Base-by-base conservation (phyloP, 2,113 vertebrate genomes). In the Ameiurus melas region DNA sequence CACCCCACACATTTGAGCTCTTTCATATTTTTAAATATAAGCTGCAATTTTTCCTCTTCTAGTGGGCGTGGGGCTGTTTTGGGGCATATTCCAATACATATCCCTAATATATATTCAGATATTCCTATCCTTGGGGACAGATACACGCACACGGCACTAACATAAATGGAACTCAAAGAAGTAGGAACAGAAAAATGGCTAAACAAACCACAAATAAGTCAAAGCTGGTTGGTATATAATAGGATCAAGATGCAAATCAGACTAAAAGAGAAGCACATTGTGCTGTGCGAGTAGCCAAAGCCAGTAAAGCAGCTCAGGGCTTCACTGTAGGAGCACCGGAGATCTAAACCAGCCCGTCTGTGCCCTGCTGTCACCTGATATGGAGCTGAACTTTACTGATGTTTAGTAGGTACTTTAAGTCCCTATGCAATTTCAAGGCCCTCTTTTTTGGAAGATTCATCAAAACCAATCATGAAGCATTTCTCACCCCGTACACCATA, bases 261-360 rank as follows among this genome's bases (percentile, higher is more conserved):
- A 90, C 83, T 70, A 89, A 84, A 71, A 73, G 77, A 88, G 87
- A 91, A 30, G 53, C 90, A 92, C 85, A 90, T 87, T 55, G 89
- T 70, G 53, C n/a, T 83, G 78, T 86, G 51, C 10, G 82, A 81
- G 75, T 78, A 66, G 77, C 88, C 36, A 81, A 86, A 73, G 75
- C 39, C 71, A 85, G 83, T 79, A 85, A 89, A 68, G 82, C 39
- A 89, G 81, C 33, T 81, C 60, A 89, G 88, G 30, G 78, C 66
- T 68, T 85, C 17, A 77, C 4, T 70, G 60, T 51, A 25, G 87
- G 60, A 33, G 47, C 62, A 70, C 30, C 16, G 2, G n/a, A 82
- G 86, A 81, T 70, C 64, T 71, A 62, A 83, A 60, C 20, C 79
- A 75, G 80, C 86, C 66, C 71, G 4, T 57, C 64, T 47, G 57